A percentile compares a stretch with the other conserved stretches of the same genome.
Evolutionary conservation across 2,888 invertebrate species (phyloP).

Genomic region (Dugesia japonica): DNA sequence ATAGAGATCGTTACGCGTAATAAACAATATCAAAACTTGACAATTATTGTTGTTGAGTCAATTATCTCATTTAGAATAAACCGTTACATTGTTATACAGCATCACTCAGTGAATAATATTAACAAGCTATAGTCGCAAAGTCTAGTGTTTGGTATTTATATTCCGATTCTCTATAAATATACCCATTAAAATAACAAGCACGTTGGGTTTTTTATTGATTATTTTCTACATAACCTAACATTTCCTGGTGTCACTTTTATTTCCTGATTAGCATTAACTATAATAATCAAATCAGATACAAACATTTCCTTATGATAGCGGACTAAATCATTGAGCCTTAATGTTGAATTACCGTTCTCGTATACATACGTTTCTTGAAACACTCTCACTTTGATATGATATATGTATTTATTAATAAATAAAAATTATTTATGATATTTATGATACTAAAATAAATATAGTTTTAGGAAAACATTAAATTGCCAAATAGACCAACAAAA

Average conservation of each 20-base stretch:
- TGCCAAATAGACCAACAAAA: too few relatives aligned
- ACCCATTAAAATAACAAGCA: too few relatives aligned
- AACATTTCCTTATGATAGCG: constrained; percentile 13
- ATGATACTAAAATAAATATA: too few relatives aligned
- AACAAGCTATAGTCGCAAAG: constrained; percentile 1
- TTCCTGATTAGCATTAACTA: constrained; percentile 4
- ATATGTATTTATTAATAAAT: too few relatives aligned
- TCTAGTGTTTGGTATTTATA: not conserved
- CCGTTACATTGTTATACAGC: constrained; percentile 1
- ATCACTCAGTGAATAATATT: not conserved
- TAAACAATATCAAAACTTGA: constrained; percentile 11
- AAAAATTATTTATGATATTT: too few relatives aligned
- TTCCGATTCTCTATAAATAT: constrained; percentile 7
- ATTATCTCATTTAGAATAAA: constrained; percentile 6
- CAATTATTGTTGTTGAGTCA: constrained; percentile 14
- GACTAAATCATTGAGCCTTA: not conserved
- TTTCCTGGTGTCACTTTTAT: not conserved
- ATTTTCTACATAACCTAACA: constrained; percentile 3
- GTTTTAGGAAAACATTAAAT: too few relatives aligned
- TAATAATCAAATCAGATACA: not conserved
- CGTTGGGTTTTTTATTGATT: not conserved
- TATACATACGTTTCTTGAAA: not conserved
- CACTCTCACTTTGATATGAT: too few relatives aligned
- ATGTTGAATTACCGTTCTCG: not conserved
- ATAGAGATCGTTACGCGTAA: constrained; percentile 7